Conservation (phyloP, 23 tunicate genomes). For the Halocynthia aurantium region DNA sequence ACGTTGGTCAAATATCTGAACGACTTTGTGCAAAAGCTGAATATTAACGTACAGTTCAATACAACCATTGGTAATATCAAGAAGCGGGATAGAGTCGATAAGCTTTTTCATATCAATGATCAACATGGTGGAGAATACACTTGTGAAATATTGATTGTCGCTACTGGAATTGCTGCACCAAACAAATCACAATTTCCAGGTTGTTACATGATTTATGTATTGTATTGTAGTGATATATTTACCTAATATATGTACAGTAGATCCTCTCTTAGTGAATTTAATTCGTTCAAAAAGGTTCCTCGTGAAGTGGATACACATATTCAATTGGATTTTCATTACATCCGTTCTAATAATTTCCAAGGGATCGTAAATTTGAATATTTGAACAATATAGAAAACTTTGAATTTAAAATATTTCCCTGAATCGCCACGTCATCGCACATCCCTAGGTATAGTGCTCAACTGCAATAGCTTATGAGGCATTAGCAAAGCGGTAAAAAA, state of each 20-base stretch:
- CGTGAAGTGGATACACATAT: no score
- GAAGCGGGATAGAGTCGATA: conserved; percentile 26
- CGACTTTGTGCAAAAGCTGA: conserved; percentile 53
- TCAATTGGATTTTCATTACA: no score
- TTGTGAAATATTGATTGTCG: conserved; percentile 57
- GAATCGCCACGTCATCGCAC: no score
- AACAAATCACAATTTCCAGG: conserved; percentile 33
- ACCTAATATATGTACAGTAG: background rate
- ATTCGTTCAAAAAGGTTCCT: no score
- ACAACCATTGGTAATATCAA: conserved; percentile 41
- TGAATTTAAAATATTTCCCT: no score
- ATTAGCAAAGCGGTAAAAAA: no score
- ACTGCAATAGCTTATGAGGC: no score
- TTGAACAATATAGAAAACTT: no score
- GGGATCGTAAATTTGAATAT: no score
- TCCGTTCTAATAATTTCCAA: no score
- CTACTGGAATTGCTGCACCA: conserved; percentile 78
- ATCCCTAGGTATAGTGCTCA: no score
- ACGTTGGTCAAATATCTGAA: conserved; percentile 57
- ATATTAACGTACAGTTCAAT: conserved; percentile 60
- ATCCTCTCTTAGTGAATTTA: no score
- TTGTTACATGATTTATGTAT: conserved; percentile 6
- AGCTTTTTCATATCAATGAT: conserved; percentile 50
- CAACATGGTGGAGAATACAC: conserved; percentile 30
- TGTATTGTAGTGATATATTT: background rate